phyloP scores from a whole-genome alignment of 2,113 vertebrate genomes.

The Parotia lawesii region DNA sequence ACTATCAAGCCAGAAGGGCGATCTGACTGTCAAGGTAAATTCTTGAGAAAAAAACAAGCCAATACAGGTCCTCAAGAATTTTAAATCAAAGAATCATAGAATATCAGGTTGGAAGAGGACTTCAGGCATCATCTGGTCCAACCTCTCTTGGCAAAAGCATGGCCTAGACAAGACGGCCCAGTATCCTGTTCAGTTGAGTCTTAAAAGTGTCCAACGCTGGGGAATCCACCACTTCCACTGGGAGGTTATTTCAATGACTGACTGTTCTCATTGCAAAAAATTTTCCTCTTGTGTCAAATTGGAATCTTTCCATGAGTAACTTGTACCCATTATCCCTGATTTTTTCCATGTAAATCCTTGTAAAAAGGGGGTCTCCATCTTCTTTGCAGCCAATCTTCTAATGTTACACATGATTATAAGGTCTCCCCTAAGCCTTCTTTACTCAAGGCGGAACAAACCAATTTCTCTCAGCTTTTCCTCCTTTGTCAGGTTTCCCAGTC shows the following conservation, averaged over 20 bases:
- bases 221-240: background rate
- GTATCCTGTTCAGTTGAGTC: background rate
- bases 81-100: background rate
- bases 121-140: background rate
- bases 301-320: background rate
- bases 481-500: background rate
- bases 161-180: background rate
- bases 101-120: background rate
- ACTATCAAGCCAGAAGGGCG: background rate
- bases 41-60: background rate
- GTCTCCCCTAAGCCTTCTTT: background rate
- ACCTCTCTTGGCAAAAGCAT: background rate
- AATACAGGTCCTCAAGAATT: background rate
- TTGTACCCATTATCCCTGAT: background rate
- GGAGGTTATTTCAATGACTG: background rate
- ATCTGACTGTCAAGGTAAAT: background rate
- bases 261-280: background rate
- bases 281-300: background rate
- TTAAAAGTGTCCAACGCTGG: background rate
- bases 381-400: background rate
- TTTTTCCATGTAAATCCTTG: background rate
- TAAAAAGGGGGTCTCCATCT: background rate
- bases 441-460: background rate
- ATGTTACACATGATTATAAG: background rate
- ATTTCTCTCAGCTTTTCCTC: background rate